Percentiles rank a stretch among this genome's conserved stretches.
phyloP scores from a whole-genome alignment of 2,888 invertebrate species.

The Sinotaia quadrata region DNA sequence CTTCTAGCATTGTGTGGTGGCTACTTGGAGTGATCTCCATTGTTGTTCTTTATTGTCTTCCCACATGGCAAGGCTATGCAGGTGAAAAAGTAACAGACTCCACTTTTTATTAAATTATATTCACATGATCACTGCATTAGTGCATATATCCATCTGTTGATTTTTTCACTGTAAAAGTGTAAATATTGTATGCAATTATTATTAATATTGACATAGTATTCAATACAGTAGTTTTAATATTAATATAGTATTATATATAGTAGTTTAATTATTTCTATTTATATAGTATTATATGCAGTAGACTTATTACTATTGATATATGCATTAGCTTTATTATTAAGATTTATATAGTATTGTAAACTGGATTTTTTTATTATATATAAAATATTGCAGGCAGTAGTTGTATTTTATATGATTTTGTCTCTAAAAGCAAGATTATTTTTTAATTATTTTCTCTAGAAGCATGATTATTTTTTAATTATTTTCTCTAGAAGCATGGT shows the following conservation, averaged over 20 bases:
- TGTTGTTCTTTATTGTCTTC: conserved; percentile 60
- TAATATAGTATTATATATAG: neutral
- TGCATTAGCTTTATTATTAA: no score
- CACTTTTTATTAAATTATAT: neutral
- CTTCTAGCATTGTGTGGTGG: conserved; percentile 61
- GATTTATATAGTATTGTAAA: no score
- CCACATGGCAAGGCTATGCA: conserved; percentile 64
- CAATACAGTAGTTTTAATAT: neutral
- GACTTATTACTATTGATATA: no score
- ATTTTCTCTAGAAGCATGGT: no score
- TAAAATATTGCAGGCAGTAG: no score
- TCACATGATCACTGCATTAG: neutral
- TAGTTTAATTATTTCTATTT: neutral
- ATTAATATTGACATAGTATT: neutral
- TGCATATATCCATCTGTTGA: neutral
- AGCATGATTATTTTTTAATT: no score
- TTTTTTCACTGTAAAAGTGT: neutral
- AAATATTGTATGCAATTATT: no score
- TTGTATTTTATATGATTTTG: no score
- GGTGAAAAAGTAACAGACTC: no score
- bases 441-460: no score
- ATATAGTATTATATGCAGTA: neutral
- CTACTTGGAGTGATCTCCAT: conserved; percentile 52
- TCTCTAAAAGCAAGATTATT: no score
- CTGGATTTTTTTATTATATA: no score